Base-by-base conservation (phyloP, 2,113 vertebrate species). In the Neolamprologus tretocephalus region DNA sequence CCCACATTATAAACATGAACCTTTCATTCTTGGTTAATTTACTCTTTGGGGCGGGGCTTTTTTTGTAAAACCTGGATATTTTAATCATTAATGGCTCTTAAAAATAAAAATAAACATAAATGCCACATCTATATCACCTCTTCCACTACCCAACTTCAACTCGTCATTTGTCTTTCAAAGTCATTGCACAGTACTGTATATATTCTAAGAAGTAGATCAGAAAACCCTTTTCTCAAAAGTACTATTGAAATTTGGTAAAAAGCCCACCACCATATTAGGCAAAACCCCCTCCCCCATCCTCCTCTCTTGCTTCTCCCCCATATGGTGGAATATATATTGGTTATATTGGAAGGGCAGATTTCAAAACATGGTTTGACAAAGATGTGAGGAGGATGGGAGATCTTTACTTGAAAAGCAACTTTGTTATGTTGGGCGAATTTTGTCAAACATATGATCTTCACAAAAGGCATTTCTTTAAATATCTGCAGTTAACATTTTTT, bases 271-370 rank as follows among this genome's bases (percentile, higher is more conserved):
- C 23, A 28, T 73, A 47, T 73, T 73, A 26, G 68, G 21, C 0
- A 45, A 0, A 26, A 16, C 6, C 71, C 21, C 40, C 40, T 45
- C 19, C 66, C 0, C 14, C 40, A 73, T 17, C 42, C 0, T 75
- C 23, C 42, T 47, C 23, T 0, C 23, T 28, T 47, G 40, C 40
- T 31, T 75, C 9, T 75, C 40, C 40, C 40, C 40, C 9, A 47
- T 75, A 17, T 47, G 21, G 68, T 26, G 1, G 16, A 75, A 47
- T 47, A 47, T 7, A 75, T 47, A 75, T 28, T 73, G n/a, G n/a
- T n/a, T n/a, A n/a, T n/a, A n/a, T 28, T 47, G 6, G 6, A 75
- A 75, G 14, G 40, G n/a, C 37, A 45, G 37, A 73, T 47, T 75
- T 75, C 9, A 19, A 42, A 5, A 28, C 40, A 75, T 8, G 9